phyloP scores from a whole-genome alignment of 2,113 vertebrate genomes.

The Perca flavescens region DNA sequence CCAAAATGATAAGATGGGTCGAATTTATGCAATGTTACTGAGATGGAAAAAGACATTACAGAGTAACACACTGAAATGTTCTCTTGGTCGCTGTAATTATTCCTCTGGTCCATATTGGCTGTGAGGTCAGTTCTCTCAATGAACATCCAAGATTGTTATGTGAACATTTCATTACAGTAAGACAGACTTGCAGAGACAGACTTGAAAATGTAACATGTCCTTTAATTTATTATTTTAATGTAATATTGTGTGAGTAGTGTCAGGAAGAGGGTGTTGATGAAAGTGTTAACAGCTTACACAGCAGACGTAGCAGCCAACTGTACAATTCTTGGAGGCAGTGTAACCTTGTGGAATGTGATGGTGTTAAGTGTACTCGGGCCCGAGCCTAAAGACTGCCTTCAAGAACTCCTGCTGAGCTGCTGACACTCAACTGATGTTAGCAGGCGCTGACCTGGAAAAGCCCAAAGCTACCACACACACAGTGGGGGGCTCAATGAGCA shows the following conservation, averaged over 20 bases:
- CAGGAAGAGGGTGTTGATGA: background rate
- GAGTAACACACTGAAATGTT: too few relatives aligned
- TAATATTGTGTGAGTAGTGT: background rate
- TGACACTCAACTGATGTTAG: slow-evolving; percentile 52
- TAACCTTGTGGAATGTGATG: slow-evolving; percentile 51
- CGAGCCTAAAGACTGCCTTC: slow-evolving; percentile 47
- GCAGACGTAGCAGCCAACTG: slow-evolving; percentile 3
- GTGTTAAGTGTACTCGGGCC: slow-evolving; percentile 49
- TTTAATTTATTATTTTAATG: background rate
- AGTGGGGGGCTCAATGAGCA: slow-evolving; percentile 48
- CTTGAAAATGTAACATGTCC: background rate
- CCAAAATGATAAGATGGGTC: too few relatives aligned
- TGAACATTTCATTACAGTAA: background rate
- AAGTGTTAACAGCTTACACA: background rate
- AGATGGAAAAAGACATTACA: too few relatives aligned
- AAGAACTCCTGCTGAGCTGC: slow-evolving; percentile 54
- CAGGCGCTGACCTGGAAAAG: slow-evolving; percentile 73
- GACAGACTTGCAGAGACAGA: too few relatives aligned
- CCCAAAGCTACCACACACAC: slow-evolving; percentile 48
- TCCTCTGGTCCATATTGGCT: background rate
- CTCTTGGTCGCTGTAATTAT: background rate
- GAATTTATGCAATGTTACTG: too few relatives aligned
- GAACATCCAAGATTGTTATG: background rate
- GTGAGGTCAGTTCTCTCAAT: background rate
- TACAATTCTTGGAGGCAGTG: slow-evolving; percentile 9